phyloP scores from a whole-genome alignment of 2,888 invertebrate species.

The Barypeithes pellucidus region DNA sequence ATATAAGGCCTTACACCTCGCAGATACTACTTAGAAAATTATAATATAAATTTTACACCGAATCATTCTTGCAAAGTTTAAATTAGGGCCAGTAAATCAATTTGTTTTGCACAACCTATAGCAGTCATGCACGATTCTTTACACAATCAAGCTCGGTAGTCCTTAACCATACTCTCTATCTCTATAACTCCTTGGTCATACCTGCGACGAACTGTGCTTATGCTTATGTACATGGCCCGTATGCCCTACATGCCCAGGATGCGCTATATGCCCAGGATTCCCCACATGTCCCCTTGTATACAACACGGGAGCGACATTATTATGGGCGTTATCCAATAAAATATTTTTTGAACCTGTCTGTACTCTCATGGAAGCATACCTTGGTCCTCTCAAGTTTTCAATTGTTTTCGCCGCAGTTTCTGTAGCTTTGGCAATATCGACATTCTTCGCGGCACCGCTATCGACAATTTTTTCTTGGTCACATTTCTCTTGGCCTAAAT shows the following conservation, averaged over 20 bases:
- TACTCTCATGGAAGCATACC: conserved; percentile 84
- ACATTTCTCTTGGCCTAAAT: conserved; percentile 54
- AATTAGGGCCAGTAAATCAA: too few relatives aligned
- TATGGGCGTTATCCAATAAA: conserved; percentile 84
- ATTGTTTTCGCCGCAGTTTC: conserved; percentile 7
- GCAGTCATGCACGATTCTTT: conserved; percentile 8
- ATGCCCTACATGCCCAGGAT: conserved; percentile 1
- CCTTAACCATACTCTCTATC: conserved; percentile 16
- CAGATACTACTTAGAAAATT: too few relatives aligned
- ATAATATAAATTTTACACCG: too few relatives aligned
- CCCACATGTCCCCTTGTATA: conserved; percentile 71
- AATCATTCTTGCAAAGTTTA: too few relatives aligned
- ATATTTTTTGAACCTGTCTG: conserved; percentile 88
- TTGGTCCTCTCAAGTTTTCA: conserved; percentile 73
- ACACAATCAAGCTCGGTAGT: conserved; percentile 11
- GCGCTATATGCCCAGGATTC: neutral
- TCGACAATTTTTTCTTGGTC: conserved; percentile 57
- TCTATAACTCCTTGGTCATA: conserved; percentile 37
- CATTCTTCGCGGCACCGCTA: conserved; percentile 56
- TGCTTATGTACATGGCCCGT: conserved; percentile 20
- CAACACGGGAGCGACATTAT: conserved; percentile 81
- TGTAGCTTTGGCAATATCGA: neutral
- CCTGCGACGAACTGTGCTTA: conserved; percentile 39
- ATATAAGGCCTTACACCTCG: too few relatives aligned
- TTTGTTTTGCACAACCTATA: too few relatives aligned